A percentile compares a stretch with the other conserved stretches of the same genome.
Evolutionary conservation across 2,113 vertebrate species (phyloP).

Genomic region (Apaloderma vittatum): DNA sequence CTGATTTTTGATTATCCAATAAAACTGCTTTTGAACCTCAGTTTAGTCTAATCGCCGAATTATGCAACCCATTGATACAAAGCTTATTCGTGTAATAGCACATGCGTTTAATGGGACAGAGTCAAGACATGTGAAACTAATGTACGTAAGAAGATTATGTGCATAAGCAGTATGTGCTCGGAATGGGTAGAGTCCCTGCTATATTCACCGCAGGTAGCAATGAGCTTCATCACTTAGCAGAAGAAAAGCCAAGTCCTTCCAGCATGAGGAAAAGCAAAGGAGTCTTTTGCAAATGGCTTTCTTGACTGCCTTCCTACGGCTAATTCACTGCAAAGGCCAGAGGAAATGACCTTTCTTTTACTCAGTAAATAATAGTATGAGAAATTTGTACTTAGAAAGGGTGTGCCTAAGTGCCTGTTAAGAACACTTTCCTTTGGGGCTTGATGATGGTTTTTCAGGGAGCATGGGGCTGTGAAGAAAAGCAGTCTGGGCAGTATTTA

Average conservation of each 20-base stretch:
- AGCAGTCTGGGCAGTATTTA: background rate
- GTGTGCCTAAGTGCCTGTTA: background rate
- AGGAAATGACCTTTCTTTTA: background rate
- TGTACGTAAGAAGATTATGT: slow-evolving; percentile 12
- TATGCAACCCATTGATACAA: background rate
- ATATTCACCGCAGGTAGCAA: slow-evolving; percentile 13
- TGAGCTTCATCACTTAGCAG: background rate
- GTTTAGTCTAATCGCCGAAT: background rate
- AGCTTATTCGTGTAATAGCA: background rate
- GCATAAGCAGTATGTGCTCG: background rate
- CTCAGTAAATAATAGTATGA: background rate
- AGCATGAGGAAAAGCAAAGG: background rate
- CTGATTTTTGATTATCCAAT: background rate
- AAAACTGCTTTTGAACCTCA: background rate
- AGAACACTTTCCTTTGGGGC: background rate
- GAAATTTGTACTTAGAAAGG: background rate
- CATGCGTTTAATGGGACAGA: background rate
- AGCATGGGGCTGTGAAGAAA: background rate
- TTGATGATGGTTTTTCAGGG: background rate
- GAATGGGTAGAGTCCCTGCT: background rate
- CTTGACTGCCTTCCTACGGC: background rate
- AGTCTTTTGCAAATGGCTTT: background rate
- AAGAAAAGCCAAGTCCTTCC: background rate
- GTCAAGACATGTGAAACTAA: background rate
- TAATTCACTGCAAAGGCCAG: background rate